Percentiles rank a stretch among this genome's conserved stretches.
Conservation (phyloP, 2,888 invertebrate genomes). For the Ashinkailepas kermadecensis region DNA sequence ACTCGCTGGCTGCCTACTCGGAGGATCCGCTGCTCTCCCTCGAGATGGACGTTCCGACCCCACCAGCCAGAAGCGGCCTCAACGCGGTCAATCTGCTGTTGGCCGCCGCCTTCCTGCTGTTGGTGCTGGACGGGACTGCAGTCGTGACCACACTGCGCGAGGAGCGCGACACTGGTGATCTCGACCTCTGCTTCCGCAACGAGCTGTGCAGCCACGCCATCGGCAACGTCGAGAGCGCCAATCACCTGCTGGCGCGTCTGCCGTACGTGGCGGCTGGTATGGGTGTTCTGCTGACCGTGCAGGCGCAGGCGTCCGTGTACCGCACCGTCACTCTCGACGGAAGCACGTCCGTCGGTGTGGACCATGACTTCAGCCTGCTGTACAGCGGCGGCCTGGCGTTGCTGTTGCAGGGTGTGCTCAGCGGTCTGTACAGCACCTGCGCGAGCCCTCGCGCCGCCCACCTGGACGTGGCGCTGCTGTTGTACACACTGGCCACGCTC, state of each 20-base stretch:
- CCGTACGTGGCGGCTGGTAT: conserved; percentile 91
- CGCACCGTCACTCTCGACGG: background rate
- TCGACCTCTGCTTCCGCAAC: background rate
- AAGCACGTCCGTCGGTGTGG: background rate
- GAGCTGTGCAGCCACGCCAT: background rate
- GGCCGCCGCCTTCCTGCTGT: conserved; percentile 71
- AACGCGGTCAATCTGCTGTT: conserved; percentile 65
- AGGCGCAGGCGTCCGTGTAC: conserved; percentile 51
- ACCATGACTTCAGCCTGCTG: background rate
- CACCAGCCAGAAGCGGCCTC: conserved; percentile 78
- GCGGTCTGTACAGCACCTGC: conserved; percentile 68
- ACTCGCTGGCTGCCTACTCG: conserved; percentile 79
- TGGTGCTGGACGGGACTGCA: conserved; percentile 72
- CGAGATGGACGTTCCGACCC: conserved; percentile 50
- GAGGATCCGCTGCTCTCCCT: conserved; percentile 78
- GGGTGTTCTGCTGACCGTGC: conserved; percentile 86
- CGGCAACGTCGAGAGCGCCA: conserved; percentile 42
- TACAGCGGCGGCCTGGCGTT: conserved; percentile 2
- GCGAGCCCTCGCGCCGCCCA: conserved; percentile 80
- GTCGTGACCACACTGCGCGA: conserved; percentile 90
- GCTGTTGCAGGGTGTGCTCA: conserved; percentile 70
- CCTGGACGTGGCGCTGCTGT: conserved; percentile 83
- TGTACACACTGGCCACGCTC: conserved; percentile 79
- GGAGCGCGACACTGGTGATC: conserved; percentile 59
- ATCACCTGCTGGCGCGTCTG: conserved; percentile 91